phyloP scores from a whole-genome alignment of 37 sponge, comb jelly and placozoan genomes.

The Mnemiopsis leidyi region DNA sequence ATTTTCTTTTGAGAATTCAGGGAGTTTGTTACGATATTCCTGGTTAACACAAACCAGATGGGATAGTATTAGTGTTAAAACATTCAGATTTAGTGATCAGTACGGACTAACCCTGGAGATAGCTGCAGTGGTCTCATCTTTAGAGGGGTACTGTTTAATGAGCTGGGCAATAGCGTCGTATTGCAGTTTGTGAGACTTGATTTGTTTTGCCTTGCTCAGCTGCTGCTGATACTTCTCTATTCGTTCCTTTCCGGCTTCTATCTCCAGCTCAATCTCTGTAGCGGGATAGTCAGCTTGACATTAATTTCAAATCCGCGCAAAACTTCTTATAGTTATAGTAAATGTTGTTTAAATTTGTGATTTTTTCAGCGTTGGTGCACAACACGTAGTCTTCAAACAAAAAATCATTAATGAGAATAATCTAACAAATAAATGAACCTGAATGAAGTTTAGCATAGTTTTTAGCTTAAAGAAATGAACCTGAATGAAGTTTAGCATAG shows the following conservation, averaged over 20 bases:
- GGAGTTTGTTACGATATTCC: too few species aligned
- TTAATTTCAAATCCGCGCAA: too few species aligned
- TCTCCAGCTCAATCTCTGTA: slow-evolving; percentile 51
- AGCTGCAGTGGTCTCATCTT: slow-evolving; percentile 5
- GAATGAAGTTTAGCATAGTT: slow-evolving; percentile 60
- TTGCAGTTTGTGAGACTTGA: slow-evolving; percentile 54
- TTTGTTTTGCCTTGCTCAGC: slow-evolving; percentile 20
- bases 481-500: slow-evolving; percentile 57
- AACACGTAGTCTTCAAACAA: too few species aligned
- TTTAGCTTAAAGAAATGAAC: neutral
- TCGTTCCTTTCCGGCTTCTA: slow-evolving; percentile 51
- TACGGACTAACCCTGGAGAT: slow-evolving; percentile 29
- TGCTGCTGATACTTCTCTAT: slow-evolving; percentile 56
- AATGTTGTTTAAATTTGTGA: too few species aligned
- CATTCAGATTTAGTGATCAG: too few species aligned
- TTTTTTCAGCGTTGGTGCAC: too few species aligned
- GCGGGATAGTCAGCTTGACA: too few species aligned
- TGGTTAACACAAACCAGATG: too few species aligned
- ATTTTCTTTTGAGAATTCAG: too few species aligned
- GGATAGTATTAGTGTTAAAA: too few species aligned
- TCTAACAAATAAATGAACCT: neutral
- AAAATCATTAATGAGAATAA: too few species aligned
- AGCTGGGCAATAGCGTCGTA: slow-evolving; percentile 38
- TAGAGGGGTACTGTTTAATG: slow-evolving; percentile 55
- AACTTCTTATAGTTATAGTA: too few species aligned